A percentile compares a stretch with the other conserved stretches of the same genome.
Conservation (phyloP, 2,888 invertebrate genomes). For the Hipparchia semele region DNA sequence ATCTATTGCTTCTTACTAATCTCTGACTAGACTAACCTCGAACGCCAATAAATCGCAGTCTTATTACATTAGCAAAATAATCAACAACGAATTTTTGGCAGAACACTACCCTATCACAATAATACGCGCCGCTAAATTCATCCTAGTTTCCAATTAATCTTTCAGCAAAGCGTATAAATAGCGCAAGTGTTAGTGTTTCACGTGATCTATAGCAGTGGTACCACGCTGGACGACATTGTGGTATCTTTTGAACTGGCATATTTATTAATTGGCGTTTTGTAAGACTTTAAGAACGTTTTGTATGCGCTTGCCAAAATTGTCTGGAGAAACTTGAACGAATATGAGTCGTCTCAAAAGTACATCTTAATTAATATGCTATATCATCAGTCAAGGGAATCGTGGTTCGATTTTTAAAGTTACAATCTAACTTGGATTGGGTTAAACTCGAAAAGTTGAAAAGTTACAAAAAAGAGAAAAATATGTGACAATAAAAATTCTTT, state of each 20-base stretch:
- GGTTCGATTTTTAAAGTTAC: no score
- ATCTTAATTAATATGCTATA: no score
- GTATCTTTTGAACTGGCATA: conserved; percentile 32
- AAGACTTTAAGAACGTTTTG: not conserved
- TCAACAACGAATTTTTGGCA: conserved; percentile 16
- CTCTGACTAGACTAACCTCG: not conserved
- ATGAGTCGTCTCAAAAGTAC: no score
- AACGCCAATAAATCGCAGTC: conserved; percentile 8
- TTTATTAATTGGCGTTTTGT: conserved; percentile 33
- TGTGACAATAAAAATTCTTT: no score
- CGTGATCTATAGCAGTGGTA: conserved; percentile 12
- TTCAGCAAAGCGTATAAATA: conserved; percentile 22
- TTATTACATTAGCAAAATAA: conserved; percentile 8
- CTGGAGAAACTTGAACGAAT: not conserved
- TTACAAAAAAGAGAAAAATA: no score
- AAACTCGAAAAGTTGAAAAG: no score
- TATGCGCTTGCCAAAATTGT: not conserved
- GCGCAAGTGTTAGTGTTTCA: conserved; percentile 6
- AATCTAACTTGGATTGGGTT: no score
- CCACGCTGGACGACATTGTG: conserved; percentile 19
- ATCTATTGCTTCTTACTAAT: not conserved
- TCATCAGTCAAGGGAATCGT: no score
- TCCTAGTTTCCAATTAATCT: conserved; percentile 16
- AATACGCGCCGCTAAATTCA: conserved; percentile 12
- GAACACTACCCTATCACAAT: not conserved